Base-by-base conservation (phyloP, 2,888 invertebrate genomes). In the Mythimna impura region DNA sequence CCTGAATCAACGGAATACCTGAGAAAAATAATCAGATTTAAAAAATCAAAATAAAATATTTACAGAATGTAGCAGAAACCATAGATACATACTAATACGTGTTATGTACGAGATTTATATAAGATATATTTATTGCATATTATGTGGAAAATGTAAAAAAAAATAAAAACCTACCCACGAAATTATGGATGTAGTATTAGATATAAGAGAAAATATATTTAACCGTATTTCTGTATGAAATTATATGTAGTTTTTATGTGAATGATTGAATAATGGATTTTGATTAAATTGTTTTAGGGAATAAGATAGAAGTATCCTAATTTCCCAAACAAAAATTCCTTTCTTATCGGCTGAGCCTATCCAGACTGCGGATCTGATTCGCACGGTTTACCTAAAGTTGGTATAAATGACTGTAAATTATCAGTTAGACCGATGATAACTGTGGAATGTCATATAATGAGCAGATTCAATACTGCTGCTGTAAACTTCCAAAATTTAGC, bases 201-300 rank as follows among this genome's bases (percentile, higher is more conserved):
- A 70, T 69, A 79, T 95, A 95, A 95, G 94, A 92, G 92, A 93
- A 90, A 95, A 95, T 96, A 96, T 96, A 96, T 96, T 94, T 96
- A 96, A 96, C 93, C 96, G 95, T 96, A 96, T 96, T 96, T 96
- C 96, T 96, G 95, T 96, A 96, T 95, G 95, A 96, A 95, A 96
- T 96, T 96, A 96, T 96, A 96, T 95, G 96, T 96, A 96, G 96
- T 95, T 96, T 96, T 94, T 96, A 96, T 96, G 96, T 95, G 95
- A 91, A 94, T 93, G 91, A 95, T 94, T 93, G 93, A 94, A 93
- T 92, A 92, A 90, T 95, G 94, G 93, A 93, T 95, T 95, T 96
- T 96, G 94, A 95, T 96, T 94, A 95, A 95, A 94, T 89, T 94
- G 93, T 93, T 95, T 93, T 94, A 95, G 94, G 95, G 93, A 90